These are phyloP conservation scores for Keiferia lycopersicella DNA, from an alignment of 2,888 invertebrate genomes.

Conservation along the genomic window DNA sequence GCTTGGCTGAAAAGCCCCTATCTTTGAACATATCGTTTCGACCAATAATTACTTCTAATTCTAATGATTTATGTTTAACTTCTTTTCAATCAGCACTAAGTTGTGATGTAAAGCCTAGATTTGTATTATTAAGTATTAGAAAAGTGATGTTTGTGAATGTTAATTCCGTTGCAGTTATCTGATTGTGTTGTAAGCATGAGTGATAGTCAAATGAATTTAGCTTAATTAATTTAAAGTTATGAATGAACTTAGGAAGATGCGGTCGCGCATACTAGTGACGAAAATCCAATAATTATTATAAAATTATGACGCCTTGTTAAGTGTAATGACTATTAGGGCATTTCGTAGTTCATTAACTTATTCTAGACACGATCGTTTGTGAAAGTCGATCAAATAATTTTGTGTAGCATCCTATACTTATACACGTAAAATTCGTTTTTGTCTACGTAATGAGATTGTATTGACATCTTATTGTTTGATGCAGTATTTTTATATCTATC, in stretches of 20 bases:
- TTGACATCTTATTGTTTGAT: constrained; percentile 62
- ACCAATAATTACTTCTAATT: constrained; percentile 63
- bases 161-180: constrained; percentile 62
- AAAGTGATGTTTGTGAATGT: constrained; percentile 72
- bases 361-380: constrained; percentile 73
- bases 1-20: constrained; percentile 59
- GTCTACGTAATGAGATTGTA: constrained; percentile 44
- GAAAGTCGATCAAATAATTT: constrained; percentile 76
- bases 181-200: constrained; percentile 67
- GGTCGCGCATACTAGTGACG: constrained; percentile 81
- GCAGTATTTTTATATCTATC: constrained; percentile 77
- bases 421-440: constrained; percentile 56
- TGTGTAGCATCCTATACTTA: constrained; percentile 53
- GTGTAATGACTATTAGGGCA: constrained; percentile 78
- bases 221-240: constrained; percentile 77
- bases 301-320: constrained; percentile 74
- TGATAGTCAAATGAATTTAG: constrained; percentile 80
- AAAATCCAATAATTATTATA: constrained; percentile 80
- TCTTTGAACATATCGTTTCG: constrained; percentile 75
- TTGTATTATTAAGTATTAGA: constrained; percentile 81
- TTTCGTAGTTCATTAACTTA: constrained; percentile 78
- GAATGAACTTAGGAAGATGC: constrained; percentile 78
- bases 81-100: constrained; percentile 69
- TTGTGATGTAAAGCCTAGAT: constrained; percentile 78
- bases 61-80: constrained; percentile 71